Evolutionary conservation across 2,113 vertebrate species (phyloP), one percentile per base, ranked within the genome.

Genomic region (Platichthys stellatus): DNA sequence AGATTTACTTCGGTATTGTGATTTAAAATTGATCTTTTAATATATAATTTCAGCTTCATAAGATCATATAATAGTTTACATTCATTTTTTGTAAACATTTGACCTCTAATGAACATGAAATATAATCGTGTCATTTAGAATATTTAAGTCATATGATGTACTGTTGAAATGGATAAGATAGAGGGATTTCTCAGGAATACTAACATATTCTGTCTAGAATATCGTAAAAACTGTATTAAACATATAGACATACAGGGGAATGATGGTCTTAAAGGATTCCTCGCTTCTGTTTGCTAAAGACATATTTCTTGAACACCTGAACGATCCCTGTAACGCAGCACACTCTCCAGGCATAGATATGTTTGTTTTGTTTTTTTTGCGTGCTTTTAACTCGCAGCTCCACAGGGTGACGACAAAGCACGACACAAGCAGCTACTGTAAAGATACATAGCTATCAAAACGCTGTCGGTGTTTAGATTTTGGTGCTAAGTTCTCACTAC

Each of bases 381-480:
- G 81, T 78, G 84, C 81, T 75, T 82, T 61, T 78, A 88, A 78
- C 75, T 80, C 82, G 86, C 69, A 61, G 78, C 78, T 80, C 80
- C 83, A 90, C 88, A 69, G 64, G 62, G 56, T 54, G 83, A 88
- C 66, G 21, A 86, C 90, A 88, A 85, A 85, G 86, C 90, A 91
- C 83, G 23, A 85, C 70, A 90, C 91, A 85, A 92, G 82, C 88
- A 85, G 85, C 84, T 91, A 90, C 90, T 65, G 47, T 84, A 69
- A 83, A 81, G 66, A 65, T 85, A 88, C 78, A 72, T 89, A 86
- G 83, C 76, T 80, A 79, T 89, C 84, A 78, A 89, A 87, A 91
- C 49, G 86, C 88, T 88, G 88, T 89, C 81, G 84, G 85, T 89
- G 87, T 76, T 64, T 81, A 74, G 54, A 2, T 74, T 90, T 86